Evolutionary conservation across 2,113 vertebrate genomes (phyloP), one percentile per base, ranked within the genome.

Genomic region (Glaucidium brasilianum): DNA sequence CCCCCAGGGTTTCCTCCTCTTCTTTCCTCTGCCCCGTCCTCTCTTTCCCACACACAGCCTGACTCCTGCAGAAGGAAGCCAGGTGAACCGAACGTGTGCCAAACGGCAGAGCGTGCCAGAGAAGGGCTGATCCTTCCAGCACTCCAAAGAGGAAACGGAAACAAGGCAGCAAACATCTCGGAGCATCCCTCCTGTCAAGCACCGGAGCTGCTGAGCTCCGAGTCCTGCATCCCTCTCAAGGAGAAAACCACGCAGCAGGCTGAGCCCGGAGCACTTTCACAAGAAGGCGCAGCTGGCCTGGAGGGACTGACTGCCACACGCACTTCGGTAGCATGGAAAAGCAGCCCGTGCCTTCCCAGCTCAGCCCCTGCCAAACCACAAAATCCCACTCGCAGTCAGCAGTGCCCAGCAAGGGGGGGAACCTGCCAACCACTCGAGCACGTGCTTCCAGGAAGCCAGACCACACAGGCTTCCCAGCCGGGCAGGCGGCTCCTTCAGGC

Each of bases 161-260:
- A 30, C 18, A 45, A 12, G 13, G 68, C 32, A 84, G 75, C 18
- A 27, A 53, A 67, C 21, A 10, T 22, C 56, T 64, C 50, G 5
- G 1, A 1, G 17, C 32, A 35, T 29, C 34, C 53, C 77, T 56
- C 23, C 75, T 91, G 75, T 67, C 32, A 45, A 41, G 43, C 67
- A 68, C 1, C 0, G 50, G 55, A 77, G 13, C 75, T 50, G 59
- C 35, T 39, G 11, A 52, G 22, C 37, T 34, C 37, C n/a, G 0
- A 59, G 86, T 6, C 71, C 23, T 22, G 17, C 8, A 12, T 7
- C 11, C 30, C 25, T 39, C 80, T 43, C 41, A 10, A 59, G 39
- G 41, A 2, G 2, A 41, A 29, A 4, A 52, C 7, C 25, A 3
- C 4, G 25, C 16, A n/a, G 39, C 3, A 35, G 32, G 34, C 1